phyloP scores from a whole-genome alignment of 2,888 invertebrate species.

The Nymphalis urticae region DNA sequence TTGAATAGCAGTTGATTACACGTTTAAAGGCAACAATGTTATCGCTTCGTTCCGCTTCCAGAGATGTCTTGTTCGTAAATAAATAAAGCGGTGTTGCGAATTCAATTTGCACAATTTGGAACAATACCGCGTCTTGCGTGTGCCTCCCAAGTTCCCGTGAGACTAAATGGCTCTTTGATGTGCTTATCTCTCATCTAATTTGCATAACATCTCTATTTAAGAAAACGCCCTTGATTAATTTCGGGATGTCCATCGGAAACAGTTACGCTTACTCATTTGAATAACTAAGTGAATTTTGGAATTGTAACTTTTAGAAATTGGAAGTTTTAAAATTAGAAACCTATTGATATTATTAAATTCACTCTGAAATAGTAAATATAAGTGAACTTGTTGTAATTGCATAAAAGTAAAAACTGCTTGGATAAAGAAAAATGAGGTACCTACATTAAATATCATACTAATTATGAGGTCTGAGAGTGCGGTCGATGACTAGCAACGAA shows the following conservation, averaged over 20 bases:
- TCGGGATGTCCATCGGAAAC: not conserved
- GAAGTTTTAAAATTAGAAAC: too few species aligned
- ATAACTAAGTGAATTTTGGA: not conserved
- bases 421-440: not conserved
- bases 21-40: conserved; percentile 20
- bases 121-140: conserved; percentile 39
- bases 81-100: conserved; percentile 31
- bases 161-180: conserved; percentile 19
- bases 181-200: not conserved
- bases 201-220: too few species aligned
- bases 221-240: too few species aligned
- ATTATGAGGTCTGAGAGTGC: not conserved
- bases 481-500: not conserved
- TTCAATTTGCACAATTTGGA: conserved; percentile 41
- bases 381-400: too few species aligned
- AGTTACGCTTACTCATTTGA: not conserved
- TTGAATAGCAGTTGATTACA: not conserved
- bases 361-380: not conserved
- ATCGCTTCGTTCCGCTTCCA: conserved; percentile 20
- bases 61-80: conserved; percentile 11
- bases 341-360: not conserved
- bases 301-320: too few species aligned
- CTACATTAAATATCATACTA: not conserved
- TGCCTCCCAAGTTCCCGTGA: conserved; percentile 39
- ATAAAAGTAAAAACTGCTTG: too few species aligned